These are phyloP conservation scores for Cephus runcator DNA, from an alignment of 2,888 invertebrate genomes.

Conservation along the genomic window DNA sequence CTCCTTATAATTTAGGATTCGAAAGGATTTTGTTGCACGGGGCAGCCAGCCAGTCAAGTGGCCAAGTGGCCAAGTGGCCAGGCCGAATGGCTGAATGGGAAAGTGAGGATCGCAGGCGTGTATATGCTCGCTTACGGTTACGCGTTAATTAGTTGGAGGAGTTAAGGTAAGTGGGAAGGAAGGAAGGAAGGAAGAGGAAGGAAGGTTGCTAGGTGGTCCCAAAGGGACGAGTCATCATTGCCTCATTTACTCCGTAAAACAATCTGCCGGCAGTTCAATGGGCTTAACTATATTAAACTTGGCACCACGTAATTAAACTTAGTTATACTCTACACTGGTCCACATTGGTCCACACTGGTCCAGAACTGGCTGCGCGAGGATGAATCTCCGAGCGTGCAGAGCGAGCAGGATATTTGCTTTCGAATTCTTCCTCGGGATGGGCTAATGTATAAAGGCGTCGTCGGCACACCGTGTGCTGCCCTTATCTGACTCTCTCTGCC, in stretches of 20 bases:
- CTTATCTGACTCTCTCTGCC: too few relatives aligned
- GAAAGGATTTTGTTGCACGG: constrained; percentile 27
- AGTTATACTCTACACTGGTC: constrained; percentile 14
- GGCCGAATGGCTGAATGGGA: neutral
- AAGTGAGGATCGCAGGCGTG: neutral
- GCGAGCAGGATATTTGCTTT: too few relatives aligned
- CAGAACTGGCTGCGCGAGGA: too few relatives aligned
- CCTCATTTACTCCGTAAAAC: constrained; percentile 63
- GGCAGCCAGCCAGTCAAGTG: neutral
- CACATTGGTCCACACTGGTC: too few relatives aligned
- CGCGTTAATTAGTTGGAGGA: constrained; percentile 53
- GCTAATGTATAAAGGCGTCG: too few relatives aligned
- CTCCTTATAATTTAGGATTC: constrained; percentile 4
- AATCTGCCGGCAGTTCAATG: constrained; percentile 56
- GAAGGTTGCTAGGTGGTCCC: constrained; percentile 47
- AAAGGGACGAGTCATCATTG: constrained; percentile 62
- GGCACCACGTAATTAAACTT: constrained; percentile 61
- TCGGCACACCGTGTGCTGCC: too few relatives aligned
- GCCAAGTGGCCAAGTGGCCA: too few relatives aligned
- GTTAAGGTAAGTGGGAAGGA: constrained; percentile 8
- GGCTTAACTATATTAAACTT: constrained; percentile 60
- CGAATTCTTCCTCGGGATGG: too few relatives aligned
- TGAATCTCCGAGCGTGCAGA: too few relatives aligned
- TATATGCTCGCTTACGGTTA: constrained; percentile 28
- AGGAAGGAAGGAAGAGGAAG: neutral